These are phyloP conservation scores for Siniperca chuatsi DNA, from an alignment of 2,113 vertebrate genomes.

Conservation along the genomic window DNA sequence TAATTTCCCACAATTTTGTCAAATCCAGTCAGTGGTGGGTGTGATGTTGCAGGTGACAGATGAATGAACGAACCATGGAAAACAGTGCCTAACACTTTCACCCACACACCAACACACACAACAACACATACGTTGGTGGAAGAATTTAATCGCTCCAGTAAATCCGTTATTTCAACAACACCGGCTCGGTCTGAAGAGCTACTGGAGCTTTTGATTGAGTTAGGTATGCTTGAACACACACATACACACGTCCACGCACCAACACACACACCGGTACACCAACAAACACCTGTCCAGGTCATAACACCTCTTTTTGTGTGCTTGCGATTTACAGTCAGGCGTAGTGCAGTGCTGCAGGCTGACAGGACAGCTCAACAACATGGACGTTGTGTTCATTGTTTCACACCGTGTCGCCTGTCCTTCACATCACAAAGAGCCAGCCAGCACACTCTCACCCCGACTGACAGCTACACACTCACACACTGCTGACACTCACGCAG, in stretches of 20 bases:
- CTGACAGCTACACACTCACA: not conserved
- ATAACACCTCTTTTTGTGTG: constrained; percentile 50
- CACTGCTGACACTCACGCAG: not conserved
- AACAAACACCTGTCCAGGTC: constrained; percentile 64
- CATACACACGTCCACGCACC: constrained; percentile 6
- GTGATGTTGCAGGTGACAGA: constrained; percentile 47
- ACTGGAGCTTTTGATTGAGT: constrained; percentile 74
- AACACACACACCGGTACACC: not conserved
- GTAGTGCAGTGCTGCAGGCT: constrained; percentile 36
- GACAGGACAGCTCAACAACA: constrained; percentile 36
- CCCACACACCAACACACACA: not conserved
- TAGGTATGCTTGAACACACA: constrained; percentile 53
- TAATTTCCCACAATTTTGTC: not conserved
- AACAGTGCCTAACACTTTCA: not conserved
- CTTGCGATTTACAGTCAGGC: constrained; percentile 48
- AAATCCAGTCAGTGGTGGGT: constrained; percentile 21
- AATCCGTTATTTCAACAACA: constrained; percentile 68
- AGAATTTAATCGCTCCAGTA: constrained; percentile 67
- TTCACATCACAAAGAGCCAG: constrained; percentile 54
- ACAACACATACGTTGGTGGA: not conserved
- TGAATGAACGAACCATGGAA: constrained; percentile 22
- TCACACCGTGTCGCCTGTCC: constrained; percentile 57
- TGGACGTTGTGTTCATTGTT: constrained; percentile 37
- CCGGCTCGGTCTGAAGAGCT: constrained; percentile 43
- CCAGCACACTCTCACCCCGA: not conserved